Conservation (phyloP, 2,113 vertebrate species). For the Azemiops feae region DNA sequence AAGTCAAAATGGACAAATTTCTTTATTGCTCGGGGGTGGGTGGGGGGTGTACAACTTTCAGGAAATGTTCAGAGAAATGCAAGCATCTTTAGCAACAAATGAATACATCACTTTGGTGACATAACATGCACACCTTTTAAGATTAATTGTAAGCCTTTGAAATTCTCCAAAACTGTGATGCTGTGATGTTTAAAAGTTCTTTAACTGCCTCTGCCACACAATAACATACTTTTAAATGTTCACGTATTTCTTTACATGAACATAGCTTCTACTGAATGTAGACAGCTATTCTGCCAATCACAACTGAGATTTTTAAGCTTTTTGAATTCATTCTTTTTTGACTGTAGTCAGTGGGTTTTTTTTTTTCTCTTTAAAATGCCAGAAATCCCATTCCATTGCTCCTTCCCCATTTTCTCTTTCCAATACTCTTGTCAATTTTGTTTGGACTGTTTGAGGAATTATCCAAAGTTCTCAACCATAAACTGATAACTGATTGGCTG, state of each 20-base stretch:
- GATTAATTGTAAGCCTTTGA: neutral
- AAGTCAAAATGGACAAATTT: neutral
- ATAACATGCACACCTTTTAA: neutral
- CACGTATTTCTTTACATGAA: neutral
- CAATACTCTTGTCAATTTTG: neutral
- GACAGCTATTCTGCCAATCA: neutral
- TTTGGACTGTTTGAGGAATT: neutral
- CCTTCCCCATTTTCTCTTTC: neutral
- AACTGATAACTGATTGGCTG: neutral
- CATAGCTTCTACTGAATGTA: too few relatives aligned
- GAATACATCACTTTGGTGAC: neutral
- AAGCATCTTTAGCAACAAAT: neutral
- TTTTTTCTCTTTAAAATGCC: neutral
- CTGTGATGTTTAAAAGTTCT: neutral
- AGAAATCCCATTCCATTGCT: neutral
- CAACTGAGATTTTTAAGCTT: neutral
- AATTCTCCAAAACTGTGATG: neutral
- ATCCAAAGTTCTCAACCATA: neutral
- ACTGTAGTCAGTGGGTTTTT: neutral
- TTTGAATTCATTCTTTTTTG: neutral
- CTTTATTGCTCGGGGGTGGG: neutral
- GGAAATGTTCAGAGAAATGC: neutral
- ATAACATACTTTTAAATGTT: neutral
- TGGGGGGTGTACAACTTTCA: neutral
- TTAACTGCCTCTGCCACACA: neutral